Percentiles rank a stretch among this genome's conserved stretches.
These are phyloP conservation scores for Ceratitis capitata DNA, from an alignment of 1,140 invertebrate species.

Conservation along the genomic window DNA sequence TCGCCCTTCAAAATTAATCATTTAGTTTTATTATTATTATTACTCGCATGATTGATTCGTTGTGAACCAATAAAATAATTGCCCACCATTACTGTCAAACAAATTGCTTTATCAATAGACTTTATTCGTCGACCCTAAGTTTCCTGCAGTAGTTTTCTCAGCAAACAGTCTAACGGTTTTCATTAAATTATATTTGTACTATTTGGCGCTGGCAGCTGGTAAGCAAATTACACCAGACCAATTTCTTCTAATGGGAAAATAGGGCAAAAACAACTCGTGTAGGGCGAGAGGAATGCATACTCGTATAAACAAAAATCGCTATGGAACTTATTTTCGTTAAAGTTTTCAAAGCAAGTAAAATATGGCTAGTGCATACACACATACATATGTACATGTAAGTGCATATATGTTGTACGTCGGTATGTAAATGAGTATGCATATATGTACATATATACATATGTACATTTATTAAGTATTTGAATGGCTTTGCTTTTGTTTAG, in stretches of 20 bases:
- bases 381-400: neutral
- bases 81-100: too few species aligned
- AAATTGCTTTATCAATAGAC: too few species aligned
- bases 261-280: neutral
- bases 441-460: neutral
- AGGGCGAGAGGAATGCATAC: neutral
- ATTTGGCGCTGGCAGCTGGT: neutral
- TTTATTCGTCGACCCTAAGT: too few species aligned
- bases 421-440: neutral
- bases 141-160: too few species aligned
- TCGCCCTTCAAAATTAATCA: too few species aligned
- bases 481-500: conserved; percentile 13
- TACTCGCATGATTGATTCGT: too few species aligned
- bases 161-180: too few species aligned
- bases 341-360: neutral
- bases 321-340: neutral
- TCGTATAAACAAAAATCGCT: neutral
- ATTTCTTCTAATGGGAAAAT: neutral
- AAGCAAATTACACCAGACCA: neutral
- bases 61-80: too few species aligned
- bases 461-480: neutral
- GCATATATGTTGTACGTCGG: too few species aligned
- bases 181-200: too few species aligned
- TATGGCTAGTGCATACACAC: neutral
- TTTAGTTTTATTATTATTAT: too few species aligned